Base-by-base conservation (phyloP, 2,113 vertebrate species). In the Clarias macrocephalus region DNA sequence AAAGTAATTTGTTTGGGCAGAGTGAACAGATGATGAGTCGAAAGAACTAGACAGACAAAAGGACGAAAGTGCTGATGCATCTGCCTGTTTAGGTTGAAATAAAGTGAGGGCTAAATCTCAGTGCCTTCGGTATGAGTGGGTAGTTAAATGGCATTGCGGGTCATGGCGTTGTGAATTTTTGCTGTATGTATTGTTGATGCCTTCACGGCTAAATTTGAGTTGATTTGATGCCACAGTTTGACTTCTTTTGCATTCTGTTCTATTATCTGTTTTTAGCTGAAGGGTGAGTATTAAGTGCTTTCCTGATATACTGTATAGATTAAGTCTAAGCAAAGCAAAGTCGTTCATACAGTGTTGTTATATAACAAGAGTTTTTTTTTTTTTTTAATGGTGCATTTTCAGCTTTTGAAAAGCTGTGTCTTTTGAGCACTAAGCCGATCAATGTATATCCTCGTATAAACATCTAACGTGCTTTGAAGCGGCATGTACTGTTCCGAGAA, bases 381-480 rank as follows among this genome's bases (percentile, higher is more conserved):
- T 73, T 73, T 54, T 28, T 62, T 75, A 72, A 19, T 18, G 68
- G 5, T 23, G 19, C 3, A n/a, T 84, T 80, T 59, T 25, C 16
- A 42, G 79, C 80, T 8, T 66, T 56, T 77, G 25, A 85, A 82
- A 89, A 23, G 65, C 83, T 37, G 19, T 18, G n/a, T 79, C 37
- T 85, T 79, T n/a, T 62, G 33, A 86, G 65, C n/a, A 62, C 72
- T 85, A 89, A 82, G 79, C 86, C 37, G 48, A 48, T 48, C 48
- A 48, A 48, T 48, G 48, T 48, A 48, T 18, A 28, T 42, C 83
- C 83, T 82, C 62, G 33, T 81, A 83, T 79, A 83, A 89, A 87
- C 60, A 88, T 84, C 16, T 62, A 83, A 65, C 63, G 21, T 37
- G 52, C 86, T 90, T 90, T 88, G 86, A 88, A 86, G 86, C 48